phyloP scores from a whole-genome alignment of 2,888 invertebrate species.

The Synergus itoensis region DNA sequence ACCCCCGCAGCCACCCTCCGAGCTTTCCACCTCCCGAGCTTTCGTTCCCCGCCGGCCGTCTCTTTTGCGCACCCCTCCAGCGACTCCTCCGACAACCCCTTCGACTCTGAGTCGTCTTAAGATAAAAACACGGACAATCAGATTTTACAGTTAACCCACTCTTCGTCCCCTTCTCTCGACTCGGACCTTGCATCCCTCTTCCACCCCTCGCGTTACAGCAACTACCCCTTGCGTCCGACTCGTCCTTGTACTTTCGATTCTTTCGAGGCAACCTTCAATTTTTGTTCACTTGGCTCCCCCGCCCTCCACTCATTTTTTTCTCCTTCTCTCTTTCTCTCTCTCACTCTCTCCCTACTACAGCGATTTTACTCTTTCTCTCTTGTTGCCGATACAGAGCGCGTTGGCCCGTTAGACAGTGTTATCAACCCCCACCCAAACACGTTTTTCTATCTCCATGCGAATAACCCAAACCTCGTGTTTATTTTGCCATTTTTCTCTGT shows the following conservation, averaged over 20 bases:
- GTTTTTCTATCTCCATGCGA: slow-evolving; percentile 17
- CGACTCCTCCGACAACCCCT: slow-evolving; percentile 47
- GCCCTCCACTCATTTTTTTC: slow-evolving; percentile 48
- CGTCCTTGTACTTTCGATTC: slow-evolving; percentile 56
- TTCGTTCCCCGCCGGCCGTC: slow-evolving; percentile 17
- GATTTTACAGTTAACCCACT: slow-evolving; percentile 71
- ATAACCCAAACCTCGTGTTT: slow-evolving; percentile 38
- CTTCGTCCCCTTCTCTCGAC: slow-evolving; percentile 18
- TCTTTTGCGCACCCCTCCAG: not conserved
- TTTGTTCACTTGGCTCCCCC: slow-evolving; percentile 46
- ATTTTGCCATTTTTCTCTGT: slow-evolving; percentile 40
- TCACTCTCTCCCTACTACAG: slow-evolving; percentile 42
- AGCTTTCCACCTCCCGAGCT: slow-evolving; percentile 47
- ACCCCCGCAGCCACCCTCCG: slow-evolving; percentile 60
- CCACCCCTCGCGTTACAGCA: not conserved
- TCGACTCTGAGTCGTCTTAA: slow-evolving; percentile 69
- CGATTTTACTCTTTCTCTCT: slow-evolving; percentile 37
- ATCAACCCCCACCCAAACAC: slow-evolving; percentile 10
- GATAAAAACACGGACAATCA: slow-evolving; percentile 77
- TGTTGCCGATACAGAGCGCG: slow-evolving; percentile 44
- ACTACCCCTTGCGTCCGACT: slow-evolving; percentile 11
- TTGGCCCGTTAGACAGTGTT: slow-evolving; percentile 24
- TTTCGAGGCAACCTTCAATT: slow-evolving; percentile 52
- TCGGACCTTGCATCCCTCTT: not conserved
- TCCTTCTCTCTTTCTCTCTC: slow-evolving; percentile 53